Percentiles rank a stretch among this genome's conserved stretches.
Evolutionary conservation across 2,888 invertebrate genomes (phyloP).

Genomic region (Macrosoma leucophasiata): DNA sequence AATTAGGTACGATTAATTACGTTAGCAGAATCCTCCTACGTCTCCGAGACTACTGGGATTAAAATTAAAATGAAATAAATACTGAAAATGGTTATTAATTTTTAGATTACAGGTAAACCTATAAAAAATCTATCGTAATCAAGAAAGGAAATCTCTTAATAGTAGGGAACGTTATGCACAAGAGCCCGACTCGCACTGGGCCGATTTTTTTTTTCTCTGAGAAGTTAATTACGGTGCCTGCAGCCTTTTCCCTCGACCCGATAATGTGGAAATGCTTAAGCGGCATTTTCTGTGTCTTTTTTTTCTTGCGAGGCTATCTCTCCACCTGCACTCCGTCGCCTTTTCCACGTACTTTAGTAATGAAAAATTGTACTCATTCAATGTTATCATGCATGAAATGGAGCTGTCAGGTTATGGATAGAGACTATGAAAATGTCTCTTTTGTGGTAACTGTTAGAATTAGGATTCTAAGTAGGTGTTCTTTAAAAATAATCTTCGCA

Average conservation of each 20-base stretch:
- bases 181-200: constrained; percentile 9
- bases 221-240: constrained; percentile 39
- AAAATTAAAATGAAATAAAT: too few relatives aligned
- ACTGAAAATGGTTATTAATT: background rate
- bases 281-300: constrained; percentile 31
- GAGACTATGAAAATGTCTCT: too few relatives aligned
- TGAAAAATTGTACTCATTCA: constrained; percentile 10
- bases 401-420: too few relatives aligned
- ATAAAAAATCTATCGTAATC: background rate
- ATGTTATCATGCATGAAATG: too few relatives aligned
- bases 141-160: constrained; percentile 5
- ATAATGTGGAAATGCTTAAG: constrained; percentile 37
- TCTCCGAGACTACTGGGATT: too few relatives aligned
- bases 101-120: too few relatives aligned
- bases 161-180: constrained; percentile 10
- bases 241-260: constrained; percentile 33
- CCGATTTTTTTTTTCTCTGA: constrained; percentile 23
- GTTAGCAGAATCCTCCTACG: too few relatives aligned
- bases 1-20: too few relatives aligned
- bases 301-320: constrained; percentile 20
- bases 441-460: too few relatives aligned
- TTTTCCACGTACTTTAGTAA: constrained; percentile 10
- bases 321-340: constrained; percentile 29
- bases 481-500: too few relatives aligned
- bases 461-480: too few relatives aligned